Conservation (phyloP, 2,113 vertebrate species). For the Muntiacus reevesi region DNA sequence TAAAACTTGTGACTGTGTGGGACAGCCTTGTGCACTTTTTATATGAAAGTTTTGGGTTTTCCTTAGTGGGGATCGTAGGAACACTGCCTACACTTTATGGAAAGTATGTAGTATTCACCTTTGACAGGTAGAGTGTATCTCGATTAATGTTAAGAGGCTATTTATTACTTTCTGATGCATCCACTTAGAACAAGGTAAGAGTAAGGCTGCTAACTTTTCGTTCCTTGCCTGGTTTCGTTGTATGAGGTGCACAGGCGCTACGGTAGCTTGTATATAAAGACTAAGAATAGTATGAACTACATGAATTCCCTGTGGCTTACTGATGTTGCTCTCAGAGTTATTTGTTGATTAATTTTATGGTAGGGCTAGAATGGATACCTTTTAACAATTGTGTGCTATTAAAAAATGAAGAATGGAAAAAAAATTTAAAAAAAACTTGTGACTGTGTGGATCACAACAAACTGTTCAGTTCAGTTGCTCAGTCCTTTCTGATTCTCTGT, state of each 20-base stretch:
- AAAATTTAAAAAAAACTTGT: too few species aligned
- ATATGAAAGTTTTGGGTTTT: background rate
- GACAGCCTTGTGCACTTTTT: constrained; percentile 65
- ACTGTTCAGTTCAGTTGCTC: background rate
- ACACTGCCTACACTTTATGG: constrained; percentile 16
- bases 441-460: too few species aligned
- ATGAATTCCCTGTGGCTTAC: background rate
- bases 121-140: background rate
- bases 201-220: constrained; percentile 44
- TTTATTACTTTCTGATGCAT: constrained; percentile 47
- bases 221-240: constrained; percentile 7
- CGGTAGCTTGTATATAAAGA: constrained; percentile 60
- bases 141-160: constrained; percentile 13
- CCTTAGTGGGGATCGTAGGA: background rate
- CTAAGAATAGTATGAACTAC: constrained; percentile 15
- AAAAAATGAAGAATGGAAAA: constrained; percentile 50
- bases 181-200: constrained; percentile 26
- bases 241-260: background rate
- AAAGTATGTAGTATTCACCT: background rate
- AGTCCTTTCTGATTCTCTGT: fast-evolving
- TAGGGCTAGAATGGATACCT: constrained; percentile 11
- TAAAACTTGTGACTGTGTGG: background rate
- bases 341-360: constrained; percentile 70
- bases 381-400: constrained; percentile 27
- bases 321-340: constrained; percentile 55